phyloP scores from a whole-genome alignment of 92 coral and sea anemone species.

The Actinernus sp. region DNA sequence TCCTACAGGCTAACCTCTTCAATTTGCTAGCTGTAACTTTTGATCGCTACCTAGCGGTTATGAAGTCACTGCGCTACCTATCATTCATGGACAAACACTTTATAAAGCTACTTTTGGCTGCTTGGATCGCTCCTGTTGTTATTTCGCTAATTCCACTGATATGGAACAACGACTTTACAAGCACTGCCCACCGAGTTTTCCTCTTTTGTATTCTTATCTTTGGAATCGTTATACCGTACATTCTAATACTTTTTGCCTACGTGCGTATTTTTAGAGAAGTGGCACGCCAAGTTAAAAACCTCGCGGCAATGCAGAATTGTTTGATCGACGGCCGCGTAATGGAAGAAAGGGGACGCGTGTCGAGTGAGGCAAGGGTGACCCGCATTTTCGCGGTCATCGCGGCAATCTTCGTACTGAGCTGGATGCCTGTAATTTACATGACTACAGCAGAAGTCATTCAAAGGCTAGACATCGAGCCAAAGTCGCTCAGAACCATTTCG shows the following conservation, averaged over 20 bases:
- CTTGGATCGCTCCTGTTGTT: constrained; percentile 75
- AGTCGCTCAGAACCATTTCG: constrained; percentile 50
- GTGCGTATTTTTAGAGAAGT: constrained; percentile 86
- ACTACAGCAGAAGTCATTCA: constrained; percentile 68
- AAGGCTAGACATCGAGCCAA: constrained; percentile 49
- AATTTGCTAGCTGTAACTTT: constrained; percentile 85
- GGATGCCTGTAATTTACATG: constrained; percentile 90
- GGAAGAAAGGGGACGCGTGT: constrained; percentile 65
- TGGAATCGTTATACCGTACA: constrained; percentile 71
- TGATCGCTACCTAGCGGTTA: constrained; percentile 84
- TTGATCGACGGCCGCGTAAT: constrained; percentile 41
- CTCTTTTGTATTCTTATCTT: constrained; percentile 62
- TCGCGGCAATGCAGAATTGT: constrained; percentile 42
- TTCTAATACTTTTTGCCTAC: constrained; percentile 70
- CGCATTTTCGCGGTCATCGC: constrained; percentile 83
- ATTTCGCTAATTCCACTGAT: constrained; percentile 63
- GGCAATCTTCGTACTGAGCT: constrained; percentile 73
- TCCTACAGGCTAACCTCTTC: constrained; percentile 76
- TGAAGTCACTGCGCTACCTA: constrained; percentile 69
- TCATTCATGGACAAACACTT: constrained; percentile 79
- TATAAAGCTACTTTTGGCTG: constrained; percentile 50
- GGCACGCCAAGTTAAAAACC: constrained; percentile 66
- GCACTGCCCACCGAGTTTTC: constrained; percentile 40
- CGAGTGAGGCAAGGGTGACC: constrained; percentile 81
- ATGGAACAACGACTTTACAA: constrained; percentile 47